phyloP scores from a whole-genome alignment of 2,888 invertebrate species.

The Callimorpha dominula region DNA sequence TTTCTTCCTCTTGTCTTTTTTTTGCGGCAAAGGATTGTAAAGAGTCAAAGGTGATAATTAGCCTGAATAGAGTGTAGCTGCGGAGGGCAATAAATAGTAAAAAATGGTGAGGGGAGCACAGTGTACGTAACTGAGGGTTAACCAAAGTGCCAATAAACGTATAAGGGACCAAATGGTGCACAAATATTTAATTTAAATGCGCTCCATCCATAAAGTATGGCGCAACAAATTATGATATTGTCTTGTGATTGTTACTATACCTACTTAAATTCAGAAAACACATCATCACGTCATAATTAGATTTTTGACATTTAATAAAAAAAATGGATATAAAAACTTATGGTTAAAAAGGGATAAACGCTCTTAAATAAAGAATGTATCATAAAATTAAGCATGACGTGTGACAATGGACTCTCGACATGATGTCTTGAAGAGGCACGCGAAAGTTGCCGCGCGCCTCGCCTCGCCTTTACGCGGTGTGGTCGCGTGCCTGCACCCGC shows the following conservation, averaged over 20 bases:
- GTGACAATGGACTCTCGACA: slow-evolving; percentile 48
- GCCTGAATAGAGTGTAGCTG: not conserved
- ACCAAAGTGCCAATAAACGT: not conserved
- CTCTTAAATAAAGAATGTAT: not conserved
- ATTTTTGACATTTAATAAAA: not conserved
- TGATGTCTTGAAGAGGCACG: slow-evolving; percentile 64
- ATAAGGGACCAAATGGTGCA: not conserved
- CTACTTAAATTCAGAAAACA: not conserved
- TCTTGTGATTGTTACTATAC: not conserved
- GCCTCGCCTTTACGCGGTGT: slow-evolving; percentile 68
- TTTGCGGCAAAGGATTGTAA: not conserved
- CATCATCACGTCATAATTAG: not conserved
- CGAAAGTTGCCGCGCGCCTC: slow-evolving; percentile 65
- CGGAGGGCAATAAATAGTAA: not conserved
- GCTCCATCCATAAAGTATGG: too few species aligned
- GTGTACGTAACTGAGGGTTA: not conserved
- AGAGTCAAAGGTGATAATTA: not conserved
- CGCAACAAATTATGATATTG: not conserved
- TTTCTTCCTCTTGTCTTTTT: not conserved
- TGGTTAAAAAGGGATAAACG: not conserved
- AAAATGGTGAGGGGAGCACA: not conserved
- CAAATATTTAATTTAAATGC: not conserved
- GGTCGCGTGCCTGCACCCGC: slow-evolving; percentile 72
- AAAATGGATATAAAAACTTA: not conserved
- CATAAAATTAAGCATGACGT: slow-evolving; percentile 7